A percentile compares a stretch with the other conserved stretches of the same genome.
These are phyloP conservation scores for Drosophila meridiana DNA, from an alignment of 2,888 invertebrate genomes.

Conservation along the genomic window DNA sequence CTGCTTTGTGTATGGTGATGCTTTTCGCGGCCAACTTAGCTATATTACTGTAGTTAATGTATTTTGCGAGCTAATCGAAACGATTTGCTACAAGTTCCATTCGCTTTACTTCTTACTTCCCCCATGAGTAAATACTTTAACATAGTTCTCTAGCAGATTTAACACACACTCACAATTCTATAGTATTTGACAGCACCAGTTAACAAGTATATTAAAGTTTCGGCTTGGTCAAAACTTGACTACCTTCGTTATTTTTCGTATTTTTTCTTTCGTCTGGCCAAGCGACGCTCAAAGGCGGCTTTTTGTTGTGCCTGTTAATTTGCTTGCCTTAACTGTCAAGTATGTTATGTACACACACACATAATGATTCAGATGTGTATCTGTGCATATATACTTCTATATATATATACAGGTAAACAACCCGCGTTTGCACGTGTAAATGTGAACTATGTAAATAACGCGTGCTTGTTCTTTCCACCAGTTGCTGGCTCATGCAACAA, in stretches of 20 bases:
- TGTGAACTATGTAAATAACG: slow-evolving; percentile 37
- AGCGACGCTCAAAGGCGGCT: slow-evolving; percentile 53
- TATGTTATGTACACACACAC: slow-evolving; percentile 46
- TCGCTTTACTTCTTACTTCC: background rate
- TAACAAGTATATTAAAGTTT: slow-evolving; percentile 23
- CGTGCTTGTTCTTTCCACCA: slow-evolving; percentile 41
- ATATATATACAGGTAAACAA: slow-evolving; percentile 6
- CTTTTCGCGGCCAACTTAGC: background rate
- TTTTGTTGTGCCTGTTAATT: slow-evolving; percentile 65
- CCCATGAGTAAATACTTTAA: background rate
- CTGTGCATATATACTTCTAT: background rate
- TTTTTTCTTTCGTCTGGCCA: slow-evolving; percentile 19
- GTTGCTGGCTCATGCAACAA: slow-evolving; percentile 64
- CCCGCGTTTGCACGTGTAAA: slow-evolving; percentile 48
- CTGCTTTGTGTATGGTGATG: background rate
- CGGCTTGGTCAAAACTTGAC: background rate
- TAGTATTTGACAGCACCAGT: background rate
- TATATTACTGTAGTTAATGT: background rate
- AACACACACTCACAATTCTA: background rate
- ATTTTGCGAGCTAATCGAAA: background rate
- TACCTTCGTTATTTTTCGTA: background rate
- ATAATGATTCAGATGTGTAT: slow-evolving; percentile 38
- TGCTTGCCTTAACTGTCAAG: slow-evolving; percentile 70
- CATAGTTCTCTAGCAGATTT: background rate
- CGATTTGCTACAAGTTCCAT: background rate